phyloP scores from a whole-genome alignment of 2,797 vertebrate genomes.

The Chiloscyllium punctatum region DNA sequence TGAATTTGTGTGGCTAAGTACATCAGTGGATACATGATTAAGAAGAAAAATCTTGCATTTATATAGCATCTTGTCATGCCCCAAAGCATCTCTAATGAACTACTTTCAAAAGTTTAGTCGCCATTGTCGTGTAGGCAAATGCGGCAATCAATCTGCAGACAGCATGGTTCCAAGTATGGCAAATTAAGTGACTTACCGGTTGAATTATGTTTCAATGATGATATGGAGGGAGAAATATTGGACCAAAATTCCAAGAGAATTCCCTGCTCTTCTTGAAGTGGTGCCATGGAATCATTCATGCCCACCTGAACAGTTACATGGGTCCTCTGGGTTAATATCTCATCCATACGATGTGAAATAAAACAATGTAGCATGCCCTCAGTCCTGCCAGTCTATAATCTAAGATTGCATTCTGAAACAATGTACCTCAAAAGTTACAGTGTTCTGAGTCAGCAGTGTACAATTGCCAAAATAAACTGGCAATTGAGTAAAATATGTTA shows the following conservation, averaged over 20 bases:
- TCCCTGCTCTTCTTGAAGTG: background rate
- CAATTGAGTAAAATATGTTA: background rate
- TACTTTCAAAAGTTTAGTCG: background rate
- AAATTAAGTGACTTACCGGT: background rate
- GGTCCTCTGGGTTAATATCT: background rate
- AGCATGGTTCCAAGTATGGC: background rate
- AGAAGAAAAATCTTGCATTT: background rate
- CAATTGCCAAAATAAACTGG: background rate
- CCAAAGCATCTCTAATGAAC: background rate
- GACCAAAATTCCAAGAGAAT: background rate
- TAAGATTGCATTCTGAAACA: background rate
- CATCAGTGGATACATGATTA: background rate
- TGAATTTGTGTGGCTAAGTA: background rate
- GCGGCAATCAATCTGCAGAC: background rate
- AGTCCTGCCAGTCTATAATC: background rate
- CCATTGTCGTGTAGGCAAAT: background rate
- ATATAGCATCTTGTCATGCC: background rate
- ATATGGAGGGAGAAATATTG: background rate
- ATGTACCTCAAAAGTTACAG: background rate
- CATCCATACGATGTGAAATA: background rate
- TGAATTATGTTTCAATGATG: background rate
- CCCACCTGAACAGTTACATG: background rate
- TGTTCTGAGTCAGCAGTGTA: background rate
- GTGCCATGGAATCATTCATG: background rate
- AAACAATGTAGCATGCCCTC: background rate